Evolutionary conservation across 2,888 invertebrate species (phyloP), one percentile per base, ranked within the genome.

Genomic region (Pardosa pseudoannulata): DNA sequence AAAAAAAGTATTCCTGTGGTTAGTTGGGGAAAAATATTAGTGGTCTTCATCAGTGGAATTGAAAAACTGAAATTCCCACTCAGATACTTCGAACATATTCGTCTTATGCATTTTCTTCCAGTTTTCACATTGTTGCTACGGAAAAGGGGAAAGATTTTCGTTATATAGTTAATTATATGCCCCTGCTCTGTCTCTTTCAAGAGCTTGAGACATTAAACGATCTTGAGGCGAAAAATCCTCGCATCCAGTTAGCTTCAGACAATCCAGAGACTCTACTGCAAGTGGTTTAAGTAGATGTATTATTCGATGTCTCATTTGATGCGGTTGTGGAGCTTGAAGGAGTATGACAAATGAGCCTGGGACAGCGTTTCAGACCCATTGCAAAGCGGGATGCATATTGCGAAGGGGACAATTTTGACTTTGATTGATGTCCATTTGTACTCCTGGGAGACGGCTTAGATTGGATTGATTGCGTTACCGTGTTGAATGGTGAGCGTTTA

Each of bases 361-460:
- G 11, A 56, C 56, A 56, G 56, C 23, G n/a, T 46, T 6, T 16
- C 11, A 46, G 46, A 13, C 46, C 16, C 46, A 46, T 16, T 46
- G 46, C 16, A 36, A 36, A 36, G 36, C 11, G 6, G 41, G 56
- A 56, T 56, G 56, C 23, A 23, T 56, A 56, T 56, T 56, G 23
- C 23, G 23, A 56, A 19, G 23, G 23, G 56, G 46, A 23, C 23
- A 23, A 23, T 19, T 23, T 56, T 56, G 56, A 56, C 56, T 56
- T 56, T 56, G 56, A 56, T 56, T 1, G 56, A 56, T 56, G 56
- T 56, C 23, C 23, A 56, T 56, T 56, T 56, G 56, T 56, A 56
- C 56, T 56, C 56, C 23, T 23, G 56, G 56, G 56, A 56, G 19
- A 56, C 23, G 56, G 23, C 23, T 16, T 56, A 6, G 1, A 56